Conservation (phyloP, 2,797 vertebrate genomes). For the Neosilurus mollespiculum region DNA sequence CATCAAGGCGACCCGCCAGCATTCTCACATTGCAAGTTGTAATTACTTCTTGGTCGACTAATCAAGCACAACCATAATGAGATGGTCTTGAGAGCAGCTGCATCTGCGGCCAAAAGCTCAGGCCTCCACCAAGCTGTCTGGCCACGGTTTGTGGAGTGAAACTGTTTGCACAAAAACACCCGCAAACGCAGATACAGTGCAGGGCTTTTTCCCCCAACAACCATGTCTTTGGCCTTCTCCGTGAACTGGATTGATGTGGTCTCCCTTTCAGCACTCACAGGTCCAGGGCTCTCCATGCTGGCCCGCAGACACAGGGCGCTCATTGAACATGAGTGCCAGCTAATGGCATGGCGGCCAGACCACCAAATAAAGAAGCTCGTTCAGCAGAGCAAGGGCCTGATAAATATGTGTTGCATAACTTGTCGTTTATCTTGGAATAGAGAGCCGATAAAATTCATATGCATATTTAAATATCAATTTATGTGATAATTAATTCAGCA, state of each 20-base stretch:
- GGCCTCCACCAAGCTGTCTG: slow-evolving; percentile 59
- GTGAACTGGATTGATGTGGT: slow-evolving; percentile 71
- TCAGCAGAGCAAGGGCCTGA: slow-evolving; percentile 61
- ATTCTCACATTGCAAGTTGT: slow-evolving; percentile 51
- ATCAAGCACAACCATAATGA: slow-evolving; percentile 57
- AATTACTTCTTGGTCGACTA: slow-evolving; percentile 59
- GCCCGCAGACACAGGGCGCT: slow-evolving; percentile 67
- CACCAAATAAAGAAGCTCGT: slow-evolving; percentile 70
- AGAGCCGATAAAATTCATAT: slow-evolving; percentile 67
- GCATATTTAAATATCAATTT: slow-evolving; percentile 76
- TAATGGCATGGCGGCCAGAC: slow-evolving; percentile 67
- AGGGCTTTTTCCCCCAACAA: slow-evolving; percentile 53
- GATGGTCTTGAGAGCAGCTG: slow-evolving; percentile 40
- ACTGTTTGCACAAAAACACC: slow-evolving; percentile 68
- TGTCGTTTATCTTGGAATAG: slow-evolving; percentile 73
- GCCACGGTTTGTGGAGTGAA: slow-evolving; percentile 64
- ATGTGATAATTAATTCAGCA: slow-evolving; percentile 73
- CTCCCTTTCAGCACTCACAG: slow-evolving; percentile 53
- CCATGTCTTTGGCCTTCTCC: slow-evolving; percentile 65
- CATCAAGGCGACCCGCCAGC: slow-evolving; percentile 43
- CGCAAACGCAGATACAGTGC: slow-evolving; percentile 61
- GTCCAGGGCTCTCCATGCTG: slow-evolving; percentile 60
- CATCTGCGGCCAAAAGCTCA: slow-evolving; percentile 55
- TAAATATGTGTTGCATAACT: slow-evolving; percentile 68
- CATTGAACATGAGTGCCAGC: slow-evolving; percentile 69